phyloP scores from a whole-genome alignment of 2,113 vertebrate genomes.

The Takifugu flavidus region DNA sequence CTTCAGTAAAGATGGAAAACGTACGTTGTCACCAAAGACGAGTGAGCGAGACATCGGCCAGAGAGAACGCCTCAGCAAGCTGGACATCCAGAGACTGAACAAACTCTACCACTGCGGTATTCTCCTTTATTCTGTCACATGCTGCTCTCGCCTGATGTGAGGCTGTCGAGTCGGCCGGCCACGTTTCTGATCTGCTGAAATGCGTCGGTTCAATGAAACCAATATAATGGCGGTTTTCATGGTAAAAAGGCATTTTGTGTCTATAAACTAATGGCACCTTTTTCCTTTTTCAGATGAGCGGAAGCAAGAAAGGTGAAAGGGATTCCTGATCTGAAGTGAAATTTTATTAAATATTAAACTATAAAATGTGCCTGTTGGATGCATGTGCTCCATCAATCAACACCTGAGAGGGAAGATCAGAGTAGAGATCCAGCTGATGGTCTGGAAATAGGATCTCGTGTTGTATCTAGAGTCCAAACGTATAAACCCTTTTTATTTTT shows the following conservation, averaged over 20 bases:
- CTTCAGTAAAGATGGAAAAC: slow-evolving; percentile 25
- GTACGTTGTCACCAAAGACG: slow-evolving; percentile 6
- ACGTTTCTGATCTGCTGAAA: not conserved
- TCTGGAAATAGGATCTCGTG: too few species aligned
- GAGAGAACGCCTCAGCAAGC: slow-evolving; percentile 20
- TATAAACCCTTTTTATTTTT: too few species aligned
- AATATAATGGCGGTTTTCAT: too few species aligned
- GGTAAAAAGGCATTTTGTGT: too few species aligned
- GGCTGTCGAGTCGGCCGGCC: too few species aligned
- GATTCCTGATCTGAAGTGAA: not conserved
- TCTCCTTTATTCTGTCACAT: not conserved
- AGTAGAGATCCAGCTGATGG: not conserved
- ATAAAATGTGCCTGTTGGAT: not conserved
- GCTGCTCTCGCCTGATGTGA: too few species aligned
- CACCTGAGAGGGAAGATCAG: too few species aligned
- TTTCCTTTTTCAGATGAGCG: not conserved
- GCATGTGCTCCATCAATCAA: too few species aligned
- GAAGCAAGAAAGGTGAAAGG: not conserved
- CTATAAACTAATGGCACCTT: not conserved
- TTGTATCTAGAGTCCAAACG: too few species aligned
- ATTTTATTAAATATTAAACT: not conserved
- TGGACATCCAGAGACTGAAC: slow-evolving; percentile 41
- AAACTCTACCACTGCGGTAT: slow-evolving; percentile 38
- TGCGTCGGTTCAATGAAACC: not conserved
- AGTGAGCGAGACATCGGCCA: slow-evolving; percentile 15